Evolutionary conservation across 1,140 invertebrate genomes (phyloP).

Genomic region (Pseudachorutes palmiensis): DNA sequence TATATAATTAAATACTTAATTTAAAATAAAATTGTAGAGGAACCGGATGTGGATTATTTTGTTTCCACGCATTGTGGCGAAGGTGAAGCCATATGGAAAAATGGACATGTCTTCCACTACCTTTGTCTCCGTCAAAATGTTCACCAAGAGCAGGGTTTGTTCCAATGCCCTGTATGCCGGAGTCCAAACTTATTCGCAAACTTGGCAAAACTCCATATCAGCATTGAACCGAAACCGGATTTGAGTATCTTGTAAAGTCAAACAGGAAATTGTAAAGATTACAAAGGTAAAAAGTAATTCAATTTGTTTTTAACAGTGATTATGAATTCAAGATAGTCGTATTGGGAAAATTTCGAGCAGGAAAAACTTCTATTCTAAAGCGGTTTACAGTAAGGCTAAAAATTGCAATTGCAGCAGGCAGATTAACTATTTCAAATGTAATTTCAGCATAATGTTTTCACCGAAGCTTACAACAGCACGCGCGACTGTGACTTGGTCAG

Average conservation of each 20-base stretch:
- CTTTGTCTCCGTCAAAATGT: neutral
- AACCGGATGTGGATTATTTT: neutral
- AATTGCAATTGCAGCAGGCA: neutral
- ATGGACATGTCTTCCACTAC: neutral
- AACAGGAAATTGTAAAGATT: no score
- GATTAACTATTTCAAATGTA: no score
- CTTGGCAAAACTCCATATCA: neutral
- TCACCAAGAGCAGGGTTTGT: neutral
- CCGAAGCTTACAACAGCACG: neutral
- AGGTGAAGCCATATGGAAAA: neutral
- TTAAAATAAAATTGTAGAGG: no score
- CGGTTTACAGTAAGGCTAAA: neutral
- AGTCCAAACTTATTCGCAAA: neutral
- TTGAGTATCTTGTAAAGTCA: neutral
- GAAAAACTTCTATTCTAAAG: neutral
- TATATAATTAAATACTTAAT: no score
- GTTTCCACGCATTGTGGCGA: neutral
- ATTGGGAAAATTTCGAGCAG: neutral
- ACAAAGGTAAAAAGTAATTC: no score
- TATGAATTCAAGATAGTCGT: neutral
- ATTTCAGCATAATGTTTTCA: neutral
- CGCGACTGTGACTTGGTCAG: neutral
- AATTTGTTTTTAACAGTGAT: neutral
- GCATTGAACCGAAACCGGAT: neutral
- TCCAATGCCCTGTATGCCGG: neutral